Percentiles rank a stretch among this genome's conserved stretches.
Conservation (phyloP, 1,140 invertebrate species). For the Amyelois transitella region DNA sequence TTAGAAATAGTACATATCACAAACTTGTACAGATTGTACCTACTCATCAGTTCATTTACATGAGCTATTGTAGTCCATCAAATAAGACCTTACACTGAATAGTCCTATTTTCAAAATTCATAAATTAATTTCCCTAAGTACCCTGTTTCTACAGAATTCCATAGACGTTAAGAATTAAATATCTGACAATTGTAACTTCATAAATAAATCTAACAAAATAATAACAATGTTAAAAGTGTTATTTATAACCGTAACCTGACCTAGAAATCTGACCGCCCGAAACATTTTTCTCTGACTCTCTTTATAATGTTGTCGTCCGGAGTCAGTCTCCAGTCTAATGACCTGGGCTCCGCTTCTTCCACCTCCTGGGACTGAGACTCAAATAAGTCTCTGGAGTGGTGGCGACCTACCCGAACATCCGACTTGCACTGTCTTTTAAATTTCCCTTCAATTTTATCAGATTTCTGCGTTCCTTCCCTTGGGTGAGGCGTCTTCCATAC, state of each 20-base stretch:
- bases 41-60: not conserved
- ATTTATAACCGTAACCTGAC: conserved; percentile 5
- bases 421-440: conserved; percentile 24
- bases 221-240: conserved; percentile 16
- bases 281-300: conserved; percentile 49
- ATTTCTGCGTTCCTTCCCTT: conserved; percentile 17
- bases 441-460: conserved; percentile 14
- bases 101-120: not conserved
- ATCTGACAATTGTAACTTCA: conserved; percentile 17
- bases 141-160: conserved; percentile 50
- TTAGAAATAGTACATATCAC: not conserved
- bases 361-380: conserved; percentile 55
- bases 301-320: conserved; percentile 51
- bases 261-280: conserved; percentile 49
- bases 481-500: conserved; percentile 41
- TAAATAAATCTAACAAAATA: conserved; percentile 24
- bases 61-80: not conserved
- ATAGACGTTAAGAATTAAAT: conserved; percentile 23
- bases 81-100: not conserved
- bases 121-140: conserved; percentile 23
- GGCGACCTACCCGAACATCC: conserved; percentile 22
- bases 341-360: conserved; percentile 33
- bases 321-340: conserved; percentile 47
- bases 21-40: not conserved
- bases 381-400: conserved; percentile 55